Evolutionary conservation across 2,113 vertebrate species (phyloP).

Genomic region (Tychaedon coryphoeus): DNA sequence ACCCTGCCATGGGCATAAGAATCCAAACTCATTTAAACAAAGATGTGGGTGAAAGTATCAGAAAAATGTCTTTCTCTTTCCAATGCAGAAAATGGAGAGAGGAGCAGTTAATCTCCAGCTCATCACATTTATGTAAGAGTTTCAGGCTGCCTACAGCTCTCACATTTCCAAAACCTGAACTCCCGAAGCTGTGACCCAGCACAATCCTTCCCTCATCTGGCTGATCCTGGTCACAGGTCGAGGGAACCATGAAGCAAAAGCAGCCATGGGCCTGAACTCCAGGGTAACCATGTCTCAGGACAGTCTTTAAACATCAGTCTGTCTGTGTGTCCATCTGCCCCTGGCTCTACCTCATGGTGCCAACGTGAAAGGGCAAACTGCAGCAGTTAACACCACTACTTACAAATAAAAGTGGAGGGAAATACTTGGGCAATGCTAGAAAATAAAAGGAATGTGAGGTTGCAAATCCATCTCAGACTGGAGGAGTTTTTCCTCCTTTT

Average conservation of each 20-base stretch:
- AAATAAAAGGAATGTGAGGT: neutral
- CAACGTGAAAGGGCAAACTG: accelerated
- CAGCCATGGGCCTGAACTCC: neutral
- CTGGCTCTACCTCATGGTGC: neutral
- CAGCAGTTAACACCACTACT: neutral
- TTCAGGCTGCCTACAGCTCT: neutral
- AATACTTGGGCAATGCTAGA: neutral
- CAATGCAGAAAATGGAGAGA: neutral
- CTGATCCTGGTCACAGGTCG: neutral
- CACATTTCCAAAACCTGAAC: neutral
- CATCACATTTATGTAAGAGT: neutral
- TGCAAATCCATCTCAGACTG: neutral
- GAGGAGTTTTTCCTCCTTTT: neutral
- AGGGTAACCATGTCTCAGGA: neutral
- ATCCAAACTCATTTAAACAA: neutral
- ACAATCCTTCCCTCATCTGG: neutral
- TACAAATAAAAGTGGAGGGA: too few species aligned
- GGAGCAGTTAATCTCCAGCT: too few species aligned
- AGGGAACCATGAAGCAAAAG: neutral
- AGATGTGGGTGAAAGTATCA: neutral
- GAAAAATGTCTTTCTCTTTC: neutral
- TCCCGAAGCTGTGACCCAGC: neutral
- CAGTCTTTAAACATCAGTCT: neutral
- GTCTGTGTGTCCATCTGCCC: neutral
- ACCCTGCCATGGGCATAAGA: neutral